Percentiles rank a stretch among this genome's conserved stretches.
Evolutionary conservation across 2,888 invertebrate species (phyloP).

Genomic region (Onthophagus sagittarius): DNA sequence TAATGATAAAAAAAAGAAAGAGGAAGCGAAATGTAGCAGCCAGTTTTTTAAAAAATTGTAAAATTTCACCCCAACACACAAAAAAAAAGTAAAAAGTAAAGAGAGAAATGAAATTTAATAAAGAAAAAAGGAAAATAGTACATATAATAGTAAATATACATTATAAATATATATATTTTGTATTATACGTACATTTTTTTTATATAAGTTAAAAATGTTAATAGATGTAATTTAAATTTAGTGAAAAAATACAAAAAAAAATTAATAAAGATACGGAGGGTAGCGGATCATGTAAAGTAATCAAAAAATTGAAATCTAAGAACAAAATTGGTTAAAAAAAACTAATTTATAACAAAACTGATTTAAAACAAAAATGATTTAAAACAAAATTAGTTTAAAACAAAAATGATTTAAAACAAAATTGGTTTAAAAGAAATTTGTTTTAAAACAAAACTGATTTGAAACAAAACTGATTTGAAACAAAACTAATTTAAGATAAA

Average conservation of each 20-base stretch:
- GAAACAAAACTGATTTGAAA: no score
- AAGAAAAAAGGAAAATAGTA: slow-evolving; percentile 5
- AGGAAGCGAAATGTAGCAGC: slow-evolving; percentile 25
- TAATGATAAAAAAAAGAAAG: neutral
- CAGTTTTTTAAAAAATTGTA: slow-evolving; percentile 23
- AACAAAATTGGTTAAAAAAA: neutral
- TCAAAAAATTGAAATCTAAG: neutral
- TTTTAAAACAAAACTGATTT: no score
- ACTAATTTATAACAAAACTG: neutral
- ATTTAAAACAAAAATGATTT: slow-evolving; percentile 2
- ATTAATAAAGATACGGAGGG: neutral
- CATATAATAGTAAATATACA: slow-evolving; percentile 19
- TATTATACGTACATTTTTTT: slow-evolving; percentile 21
- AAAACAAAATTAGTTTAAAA: slow-evolving; percentile 1
- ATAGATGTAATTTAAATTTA: slow-evolving; percentile 15
- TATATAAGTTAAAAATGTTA: slow-evolving; percentile 17
- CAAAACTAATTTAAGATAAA: no score
- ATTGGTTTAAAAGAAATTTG: no score
- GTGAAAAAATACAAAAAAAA: slow-evolving; percentile 13
- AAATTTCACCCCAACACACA: neutral
- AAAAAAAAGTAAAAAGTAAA: neutral
- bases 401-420: neutral
- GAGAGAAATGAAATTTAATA: neutral
- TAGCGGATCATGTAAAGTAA: neutral
- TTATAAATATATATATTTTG: slow-evolving; percentile 21